phyloP scores from a whole-genome alignment of 2,113 vertebrate species.

The Gambusia holbrooki region DNA sequence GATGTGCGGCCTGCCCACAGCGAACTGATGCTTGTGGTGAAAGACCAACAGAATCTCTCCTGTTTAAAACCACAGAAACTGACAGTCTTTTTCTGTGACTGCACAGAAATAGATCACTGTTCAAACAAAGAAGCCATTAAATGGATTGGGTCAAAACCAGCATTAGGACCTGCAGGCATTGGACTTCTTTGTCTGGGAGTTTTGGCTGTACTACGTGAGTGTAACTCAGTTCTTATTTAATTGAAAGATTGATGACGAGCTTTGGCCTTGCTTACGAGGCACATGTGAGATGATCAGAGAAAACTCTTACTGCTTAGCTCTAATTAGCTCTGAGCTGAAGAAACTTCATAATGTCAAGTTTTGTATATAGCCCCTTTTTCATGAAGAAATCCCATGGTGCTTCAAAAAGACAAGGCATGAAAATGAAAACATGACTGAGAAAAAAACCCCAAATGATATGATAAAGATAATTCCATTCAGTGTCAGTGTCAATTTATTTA shows the following conservation, averaged over 20 bases:
- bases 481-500: too few species aligned
- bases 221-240: not conserved
- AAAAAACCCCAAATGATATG: too few species aligned
- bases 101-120: constrained; percentile 57
- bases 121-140: fast-evolving
- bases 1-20: constrained; percentile 60
- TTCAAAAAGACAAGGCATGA: too few species aligned
- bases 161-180: constrained; percentile 80
- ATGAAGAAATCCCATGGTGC: too few species aligned
- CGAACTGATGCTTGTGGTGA: constrained; percentile 61
- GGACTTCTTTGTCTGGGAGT: constrained; percentile 84
- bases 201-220: constrained; percentile 86
- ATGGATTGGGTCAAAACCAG: not conserved
- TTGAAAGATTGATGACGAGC: not conserved
- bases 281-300: too few species aligned
- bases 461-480: too few species aligned
- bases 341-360: too few species aligned
- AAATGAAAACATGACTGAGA: too few species aligned
- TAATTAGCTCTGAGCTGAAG: too few species aligned
- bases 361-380: too few species aligned
- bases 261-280: too few species aligned
- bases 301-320: too few species aligned
- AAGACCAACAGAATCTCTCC: constrained; percentile 63
- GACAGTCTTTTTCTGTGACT: constrained; percentile 71
- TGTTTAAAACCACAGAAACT: constrained; percentile 73